Percentiles rank a stretch among this genome's conserved stretches.
phyloP scores from a whole-genome alignment of 2,113 vertebrate species.

The Lagopus leucura region DNA sequence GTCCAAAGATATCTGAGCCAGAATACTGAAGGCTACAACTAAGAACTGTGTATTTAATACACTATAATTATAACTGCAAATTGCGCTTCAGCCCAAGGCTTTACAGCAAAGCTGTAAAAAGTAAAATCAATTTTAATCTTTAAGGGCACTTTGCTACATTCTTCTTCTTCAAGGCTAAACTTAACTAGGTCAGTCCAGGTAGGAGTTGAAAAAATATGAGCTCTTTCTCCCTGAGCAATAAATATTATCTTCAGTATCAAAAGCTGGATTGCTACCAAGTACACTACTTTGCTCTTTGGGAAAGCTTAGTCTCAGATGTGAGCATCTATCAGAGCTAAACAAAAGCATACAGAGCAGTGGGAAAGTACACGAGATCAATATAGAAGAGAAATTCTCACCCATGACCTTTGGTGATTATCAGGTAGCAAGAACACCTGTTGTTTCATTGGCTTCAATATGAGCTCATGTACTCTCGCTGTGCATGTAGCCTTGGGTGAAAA shows the following conservation, averaged over 20 bases:
- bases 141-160: conserved; percentile 28
- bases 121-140: conserved; percentile 63
- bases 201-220: conserved; percentile 34
- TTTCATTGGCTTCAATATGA: background rate
- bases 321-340: background rate
- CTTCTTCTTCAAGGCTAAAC: conserved; percentile 42
- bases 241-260: conserved; percentile 13
- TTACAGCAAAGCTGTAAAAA: conserved; percentile 54
- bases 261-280: conserved; percentile 44
- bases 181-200: conserved; percentile 31
- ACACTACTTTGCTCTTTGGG: background rate
- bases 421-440: background rate
- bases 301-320: background rate
- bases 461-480: background rate
- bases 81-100: conserved; percentile 35
- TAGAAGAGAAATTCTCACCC: background rate
- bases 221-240: conserved; percentile 1
- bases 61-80: conserved; percentile 42
- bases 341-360: background rate
- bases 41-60: conserved; percentile 39
- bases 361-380: background rate
- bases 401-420: background rate
- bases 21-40: background rate
- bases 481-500: background rate
- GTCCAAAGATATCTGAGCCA: background rate